Evolutionary conservation across 2,113 vertebrate species (phyloP).

Genomic region (Rhinoderma darwinii): DNA sequence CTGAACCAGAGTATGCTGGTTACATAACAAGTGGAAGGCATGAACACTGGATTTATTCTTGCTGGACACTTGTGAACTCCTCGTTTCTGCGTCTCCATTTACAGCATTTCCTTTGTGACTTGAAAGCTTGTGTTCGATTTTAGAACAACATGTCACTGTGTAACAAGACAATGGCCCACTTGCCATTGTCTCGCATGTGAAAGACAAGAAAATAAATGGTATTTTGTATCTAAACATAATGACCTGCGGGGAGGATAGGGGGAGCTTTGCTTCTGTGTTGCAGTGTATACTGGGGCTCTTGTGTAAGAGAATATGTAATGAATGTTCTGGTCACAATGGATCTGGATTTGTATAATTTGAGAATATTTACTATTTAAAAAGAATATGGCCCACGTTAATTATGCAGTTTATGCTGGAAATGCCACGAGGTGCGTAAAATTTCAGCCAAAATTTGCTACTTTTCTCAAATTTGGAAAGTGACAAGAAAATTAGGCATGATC

Average conservation of each 20-base stretch:
- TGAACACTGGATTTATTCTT: constrained; percentile 33
- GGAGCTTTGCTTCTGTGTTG: not conserved
- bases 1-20: not conserved
- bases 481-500: too few species aligned
- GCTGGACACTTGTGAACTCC: not conserved
- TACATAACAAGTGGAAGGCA: constrained; percentile 10
- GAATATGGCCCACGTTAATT: too few species aligned
- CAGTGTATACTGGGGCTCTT: not conserved
- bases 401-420: too few species aligned
- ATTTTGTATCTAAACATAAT: constrained; percentile 18
- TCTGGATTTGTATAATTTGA: not conserved
- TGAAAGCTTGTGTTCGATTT: not conserved
- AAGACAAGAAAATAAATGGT: constrained; percentile 25
- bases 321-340: not conserved
- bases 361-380: not conserved
- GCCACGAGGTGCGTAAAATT: too few species aligned
- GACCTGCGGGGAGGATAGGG: not conserved
- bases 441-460: too few species aligned
- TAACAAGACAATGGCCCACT: constrained; percentile 48
- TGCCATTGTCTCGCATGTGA: constrained; percentile 29
- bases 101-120: constrained; percentile 49
- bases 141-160: constrained; percentile 51
- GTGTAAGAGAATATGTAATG: not conserved
- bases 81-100: not conserved
- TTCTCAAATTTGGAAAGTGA: too few species aligned